phyloP scores from a whole-genome alignment of 2,113 vertebrate genomes.

The Clarias batrachus region DNA sequence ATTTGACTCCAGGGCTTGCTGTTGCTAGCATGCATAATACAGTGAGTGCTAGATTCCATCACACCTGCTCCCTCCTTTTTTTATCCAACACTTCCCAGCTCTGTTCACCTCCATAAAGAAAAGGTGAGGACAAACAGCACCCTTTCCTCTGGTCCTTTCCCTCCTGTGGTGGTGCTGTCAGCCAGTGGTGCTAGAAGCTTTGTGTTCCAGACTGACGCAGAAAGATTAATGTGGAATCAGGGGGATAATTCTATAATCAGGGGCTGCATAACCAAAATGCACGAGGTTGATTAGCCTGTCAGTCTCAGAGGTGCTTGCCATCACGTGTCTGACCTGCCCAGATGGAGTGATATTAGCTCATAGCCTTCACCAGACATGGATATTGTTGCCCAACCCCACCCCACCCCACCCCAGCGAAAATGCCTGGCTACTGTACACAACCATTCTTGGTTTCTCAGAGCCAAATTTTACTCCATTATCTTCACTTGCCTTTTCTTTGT shows the following conservation, averaged over 20 bases:
- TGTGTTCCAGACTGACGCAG: constrained; percentile 22
- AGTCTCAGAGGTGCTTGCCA: constrained; percentile 39
- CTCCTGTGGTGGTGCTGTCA: constrained; percentile 12
- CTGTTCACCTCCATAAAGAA: constrained; percentile 49
- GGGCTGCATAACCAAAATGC: constrained; percentile 19
- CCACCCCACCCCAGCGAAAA: constrained; percentile 3
- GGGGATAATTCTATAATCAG: constrained; percentile 53
- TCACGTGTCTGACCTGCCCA: constrained; percentile 27
- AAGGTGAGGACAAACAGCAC: constrained; percentile 55
- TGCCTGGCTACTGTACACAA: not conserved
- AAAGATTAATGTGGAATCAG: constrained; percentile 41
- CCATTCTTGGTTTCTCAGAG: not conserved
- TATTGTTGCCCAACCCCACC: constrained; percentile 8
- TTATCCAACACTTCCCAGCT: constrained; percentile 42
- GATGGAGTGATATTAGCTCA: constrained; percentile 10
- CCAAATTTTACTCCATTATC: not conserved
- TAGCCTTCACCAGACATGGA: not conserved
- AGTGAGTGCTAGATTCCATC: constrained; percentile 65
- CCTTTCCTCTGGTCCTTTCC: constrained; percentile 30
- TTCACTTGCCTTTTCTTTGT: not conserved
- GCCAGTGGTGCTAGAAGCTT: constrained; percentile 12
- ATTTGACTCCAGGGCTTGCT: constrained; percentile 44
- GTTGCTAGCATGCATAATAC: constrained; percentile 63
- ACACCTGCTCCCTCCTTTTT: constrained; percentile 65
- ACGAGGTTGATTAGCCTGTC: constrained; percentile 50